A percentile compares a stretch with the other conserved stretches of the same genome.
These are phyloP conservation scores for Drosophila repleta DNA, from an alignment of 1,140 invertebrate genomes.

Conservation along the genomic window DNA sequence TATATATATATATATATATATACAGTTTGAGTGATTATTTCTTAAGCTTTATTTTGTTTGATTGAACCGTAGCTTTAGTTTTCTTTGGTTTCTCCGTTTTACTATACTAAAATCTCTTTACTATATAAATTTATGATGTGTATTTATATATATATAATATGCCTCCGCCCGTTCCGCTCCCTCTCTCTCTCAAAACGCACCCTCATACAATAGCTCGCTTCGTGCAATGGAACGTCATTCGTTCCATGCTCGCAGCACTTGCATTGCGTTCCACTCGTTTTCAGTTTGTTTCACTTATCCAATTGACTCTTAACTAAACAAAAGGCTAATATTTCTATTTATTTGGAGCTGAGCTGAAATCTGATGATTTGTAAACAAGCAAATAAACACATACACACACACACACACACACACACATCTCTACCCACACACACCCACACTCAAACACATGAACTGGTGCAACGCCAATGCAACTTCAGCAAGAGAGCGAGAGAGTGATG, in stretches of 20 bases:
- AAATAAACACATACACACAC: conserved; percentile 5
- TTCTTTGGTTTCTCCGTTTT: conserved; percentile 7
- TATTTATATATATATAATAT: background rate
- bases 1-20: background rate
- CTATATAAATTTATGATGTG: background rate
- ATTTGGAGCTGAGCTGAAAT: conserved; percentile 18
- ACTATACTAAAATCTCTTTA: background rate
- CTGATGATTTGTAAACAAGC: conserved; percentile 10
- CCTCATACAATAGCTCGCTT: too few species aligned
- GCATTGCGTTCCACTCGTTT: conserved; percentile 9
- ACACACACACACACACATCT: background rate
- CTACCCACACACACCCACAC: background rate
- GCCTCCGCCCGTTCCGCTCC: background rate
- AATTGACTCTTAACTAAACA: background rate
- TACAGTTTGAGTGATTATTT: background rate
- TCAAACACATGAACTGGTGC: too few species aligned
- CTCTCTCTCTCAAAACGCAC: too few species aligned
- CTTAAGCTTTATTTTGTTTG: background rate
- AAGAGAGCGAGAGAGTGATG: conserved; percentile 8
- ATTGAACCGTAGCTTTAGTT: conserved; percentile 12
- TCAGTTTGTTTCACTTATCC: conserved; percentile 6
- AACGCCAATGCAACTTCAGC: conserved; percentile 13
- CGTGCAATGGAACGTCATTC: background rate
- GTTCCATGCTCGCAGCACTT: background rate
- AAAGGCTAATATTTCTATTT: conserved; percentile 5